phyloP scores from a whole-genome alignment of 2,113 vertebrate genomes.

The Glaucomys volans region DNA sequence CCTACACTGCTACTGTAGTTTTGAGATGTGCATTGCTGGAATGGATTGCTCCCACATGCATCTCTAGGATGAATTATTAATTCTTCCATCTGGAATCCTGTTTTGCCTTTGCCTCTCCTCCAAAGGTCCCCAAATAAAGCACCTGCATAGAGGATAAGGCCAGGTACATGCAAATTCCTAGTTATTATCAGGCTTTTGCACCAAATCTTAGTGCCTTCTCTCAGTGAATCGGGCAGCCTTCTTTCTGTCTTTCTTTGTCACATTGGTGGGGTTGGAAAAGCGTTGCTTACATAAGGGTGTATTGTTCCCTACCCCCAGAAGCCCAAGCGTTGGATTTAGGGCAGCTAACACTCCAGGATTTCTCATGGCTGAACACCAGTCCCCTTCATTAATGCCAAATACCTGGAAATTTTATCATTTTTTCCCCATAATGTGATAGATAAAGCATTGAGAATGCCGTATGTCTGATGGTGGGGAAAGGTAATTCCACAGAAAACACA shows the following conservation, averaged over 20 bases:
- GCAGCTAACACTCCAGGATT: too few relatives aligned
- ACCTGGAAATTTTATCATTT: neutral
- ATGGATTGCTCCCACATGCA: neutral
- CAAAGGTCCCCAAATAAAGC: neutral
- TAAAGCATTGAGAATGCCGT: neutral
- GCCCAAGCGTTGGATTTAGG: neutral
- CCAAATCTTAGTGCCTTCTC: neutral
- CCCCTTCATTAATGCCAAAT: neutral
- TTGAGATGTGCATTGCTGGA: neutral
- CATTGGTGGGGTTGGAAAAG: neutral
- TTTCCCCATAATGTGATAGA: neutral
- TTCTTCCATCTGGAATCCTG: neutral
- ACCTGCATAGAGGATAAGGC: neutral
- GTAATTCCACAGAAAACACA: neutral
- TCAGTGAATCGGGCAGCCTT: neutral
- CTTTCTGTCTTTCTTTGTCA: neutral
- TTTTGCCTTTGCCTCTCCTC: neutral
- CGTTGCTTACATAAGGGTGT: neutral
- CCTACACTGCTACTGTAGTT: neutral
- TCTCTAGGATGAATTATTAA: conserved; percentile 37
- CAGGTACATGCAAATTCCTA: neutral
- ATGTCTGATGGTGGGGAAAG: neutral
- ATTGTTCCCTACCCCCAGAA: neutral
- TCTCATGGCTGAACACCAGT: neutral
- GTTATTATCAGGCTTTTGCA: neutral